A percentile compares a stretch with the other conserved stretches of the same genome.
These are phyloP conservation scores for Pseudanteris insignis DNA, from an alignment of 2,888 invertebrate genomes.

Conservation along the genomic window DNA sequence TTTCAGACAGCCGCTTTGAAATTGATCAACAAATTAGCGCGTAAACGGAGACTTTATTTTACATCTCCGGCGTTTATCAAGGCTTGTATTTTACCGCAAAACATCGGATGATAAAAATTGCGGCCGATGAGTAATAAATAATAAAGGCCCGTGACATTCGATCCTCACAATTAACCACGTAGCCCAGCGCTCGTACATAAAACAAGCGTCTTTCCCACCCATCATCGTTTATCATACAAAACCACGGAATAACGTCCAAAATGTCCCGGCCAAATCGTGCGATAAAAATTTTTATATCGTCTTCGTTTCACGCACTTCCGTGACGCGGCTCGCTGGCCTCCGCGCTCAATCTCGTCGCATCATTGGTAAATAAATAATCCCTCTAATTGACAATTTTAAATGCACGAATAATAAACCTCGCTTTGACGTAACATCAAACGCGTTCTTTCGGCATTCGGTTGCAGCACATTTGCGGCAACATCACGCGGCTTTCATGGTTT, in stretches of 20 bases:
- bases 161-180: constrained; percentile 21
- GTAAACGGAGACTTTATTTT: too few relatives aligned
- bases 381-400: constrained; percentile 30
- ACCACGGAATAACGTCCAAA: constrained; percentile 31
- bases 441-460: too few relatives aligned
- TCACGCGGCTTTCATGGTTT: too few relatives aligned
- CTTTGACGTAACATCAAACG: too few relatives aligned
- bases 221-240: constrained; percentile 34
- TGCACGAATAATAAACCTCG: background rate
- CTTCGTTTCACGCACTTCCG: constrained; percentile 25
- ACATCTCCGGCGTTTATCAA: too few relatives aligned
- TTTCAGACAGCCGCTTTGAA: too few relatives aligned
- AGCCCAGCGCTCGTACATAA: constrained; percentile 18
- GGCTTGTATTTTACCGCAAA: too few relatives aligned
- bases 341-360: constrained; percentile 9
- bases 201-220: constrained; percentile 22
- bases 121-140: constrained; percentile 12
- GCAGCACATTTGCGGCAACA: too few relatives aligned
- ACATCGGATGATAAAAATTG: constrained; percentile 4
- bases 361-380: constrained; percentile 16
- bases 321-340: constrained; percentile 12
- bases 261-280: constrained; percentile 25
- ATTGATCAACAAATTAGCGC: too few relatives aligned
- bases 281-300: constrained; percentile 32
- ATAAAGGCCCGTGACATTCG: constrained; percentile 12